phyloP scores from a whole-genome alignment of 2,888 invertebrate genomes.

The Strigamia crassipes region DNA sequence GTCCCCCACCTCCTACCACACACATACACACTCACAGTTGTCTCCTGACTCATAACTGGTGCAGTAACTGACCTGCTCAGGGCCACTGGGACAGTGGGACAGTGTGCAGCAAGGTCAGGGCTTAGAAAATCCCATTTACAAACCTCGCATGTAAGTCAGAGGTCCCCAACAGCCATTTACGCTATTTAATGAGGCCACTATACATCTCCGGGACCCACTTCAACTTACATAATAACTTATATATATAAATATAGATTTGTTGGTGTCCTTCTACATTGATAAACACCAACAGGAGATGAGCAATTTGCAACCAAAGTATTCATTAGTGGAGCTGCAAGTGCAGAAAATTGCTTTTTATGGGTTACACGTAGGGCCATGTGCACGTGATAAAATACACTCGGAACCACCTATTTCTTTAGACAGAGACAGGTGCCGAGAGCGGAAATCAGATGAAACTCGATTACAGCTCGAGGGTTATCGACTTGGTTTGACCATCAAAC shows the following conservation, averaged over 20 bases:
- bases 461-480: slow-evolving; percentile 19
- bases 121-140: slow-evolving; percentile 36
- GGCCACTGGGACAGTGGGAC: slow-evolving; percentile 40
- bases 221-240: not conserved
- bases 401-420: slow-evolving; percentile 8
- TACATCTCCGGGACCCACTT: not conserved
- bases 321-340: slow-evolving; percentile 32
- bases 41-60: slow-evolving; percentile 29
- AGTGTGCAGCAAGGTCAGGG: slow-evolving; percentile 27
- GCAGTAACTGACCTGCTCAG: slow-evolving; percentile 38
- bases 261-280: not conserved
- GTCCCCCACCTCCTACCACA: slow-evolving; percentile 11
- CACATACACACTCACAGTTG: not conserved
- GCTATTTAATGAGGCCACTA: not conserved
- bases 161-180: not conserved
- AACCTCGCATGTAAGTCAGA: not conserved
- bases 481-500: slow-evolving; percentile 33
- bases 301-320: slow-evolving; percentile 1
- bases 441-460: slow-evolving; percentile 40
- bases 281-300: not conserved
- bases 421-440: slow-evolving; percentile 33
- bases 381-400: slow-evolving; percentile 29
- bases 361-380: slow-evolving; percentile 23
- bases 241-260: not conserved
- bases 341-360: slow-evolving; percentile 39